A percentile compares a stretch with the other conserved stretches of the same genome.
Conservation (phyloP, 2,888 invertebrate genomes). For the Priapulus caudatus region DNA sequence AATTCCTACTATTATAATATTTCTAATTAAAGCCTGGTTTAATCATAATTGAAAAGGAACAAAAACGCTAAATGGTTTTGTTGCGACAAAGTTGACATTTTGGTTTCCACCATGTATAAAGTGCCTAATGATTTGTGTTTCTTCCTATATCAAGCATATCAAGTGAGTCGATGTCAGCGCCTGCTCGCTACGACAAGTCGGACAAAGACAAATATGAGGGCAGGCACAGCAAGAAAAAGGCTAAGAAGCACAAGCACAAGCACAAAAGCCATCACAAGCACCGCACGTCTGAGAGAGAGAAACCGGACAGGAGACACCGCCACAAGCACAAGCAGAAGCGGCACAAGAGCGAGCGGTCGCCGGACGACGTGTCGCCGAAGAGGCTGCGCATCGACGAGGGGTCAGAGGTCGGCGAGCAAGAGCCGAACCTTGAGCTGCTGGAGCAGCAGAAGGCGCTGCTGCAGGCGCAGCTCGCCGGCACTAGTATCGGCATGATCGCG, state of each 20-base stretch:
- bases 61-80: no score
- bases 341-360: not conserved
- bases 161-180: no score
- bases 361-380: conserved; percentile 15
- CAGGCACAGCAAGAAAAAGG: conserved; percentile 29
- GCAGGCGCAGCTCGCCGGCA: conserved; percentile 33
- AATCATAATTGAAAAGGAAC: no score
- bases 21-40: no score
- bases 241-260: conserved; percentile 31
- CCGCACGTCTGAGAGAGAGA: conserved; percentile 7
- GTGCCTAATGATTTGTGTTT: no score
- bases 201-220: no score
- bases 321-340: not conserved
- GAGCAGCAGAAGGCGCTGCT: conserved; percentile 36
- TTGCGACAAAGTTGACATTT: no score
- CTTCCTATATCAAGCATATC: no score
- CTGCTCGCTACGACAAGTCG: no score
- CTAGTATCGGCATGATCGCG: conserved; percentile 30
- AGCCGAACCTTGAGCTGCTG: conserved; percentile 33
- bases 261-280: conserved; percentile 16
- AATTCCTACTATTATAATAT: no score
- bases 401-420: no score
- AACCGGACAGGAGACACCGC: conserved; percentile 4
- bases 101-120: no score
- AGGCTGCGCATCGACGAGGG: conserved; percentile 12